Percentiles rank a stretch among this genome's conserved stretches.
Conservation (phyloP, 2,888 invertebrate species). For the Pristionchus japonicus region DNA sequence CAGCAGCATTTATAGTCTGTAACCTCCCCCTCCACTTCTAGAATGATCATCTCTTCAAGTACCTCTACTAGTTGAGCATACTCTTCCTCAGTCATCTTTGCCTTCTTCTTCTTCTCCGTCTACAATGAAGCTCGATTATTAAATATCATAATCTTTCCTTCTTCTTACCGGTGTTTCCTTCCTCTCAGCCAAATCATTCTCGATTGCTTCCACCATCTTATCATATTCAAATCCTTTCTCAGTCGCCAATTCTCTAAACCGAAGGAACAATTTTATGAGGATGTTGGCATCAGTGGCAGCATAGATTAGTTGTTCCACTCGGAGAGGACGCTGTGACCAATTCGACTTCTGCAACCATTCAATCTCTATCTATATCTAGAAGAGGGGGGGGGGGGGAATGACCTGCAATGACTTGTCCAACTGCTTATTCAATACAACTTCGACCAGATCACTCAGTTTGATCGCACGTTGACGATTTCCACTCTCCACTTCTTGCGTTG, state of each 20-base stretch:
- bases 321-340: conserved; percentile 24
- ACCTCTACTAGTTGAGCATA: conserved; percentile 40
- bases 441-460: conserved; percentile 39
- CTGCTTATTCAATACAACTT: background rate
- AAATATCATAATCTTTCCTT: background rate
- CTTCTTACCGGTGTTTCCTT: background rate
- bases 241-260: background rate
- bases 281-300: conserved; percentile 29
- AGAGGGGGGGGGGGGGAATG: background rate
- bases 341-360: conserved; percentile 16
- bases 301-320: conserved; percentile 14
- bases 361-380: background rate
- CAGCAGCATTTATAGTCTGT: conserved; percentile 14
- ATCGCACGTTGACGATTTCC: background rate
- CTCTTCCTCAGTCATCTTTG: conserved; percentile 37
- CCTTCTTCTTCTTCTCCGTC: conserved; percentile 40
- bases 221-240: conserved; percentile 16
- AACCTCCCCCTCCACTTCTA: no score
- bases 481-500: background rate
- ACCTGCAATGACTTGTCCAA: conserved; percentile 32
- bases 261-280: background rate
- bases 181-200: conserved; percentile 38
- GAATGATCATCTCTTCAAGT: no score
- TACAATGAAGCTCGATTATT: background rate
- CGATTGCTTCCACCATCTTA: background rate